Conservation (phyloP, 2,888 invertebrate genomes). For the Conops quadrifasciatus region DNA sequence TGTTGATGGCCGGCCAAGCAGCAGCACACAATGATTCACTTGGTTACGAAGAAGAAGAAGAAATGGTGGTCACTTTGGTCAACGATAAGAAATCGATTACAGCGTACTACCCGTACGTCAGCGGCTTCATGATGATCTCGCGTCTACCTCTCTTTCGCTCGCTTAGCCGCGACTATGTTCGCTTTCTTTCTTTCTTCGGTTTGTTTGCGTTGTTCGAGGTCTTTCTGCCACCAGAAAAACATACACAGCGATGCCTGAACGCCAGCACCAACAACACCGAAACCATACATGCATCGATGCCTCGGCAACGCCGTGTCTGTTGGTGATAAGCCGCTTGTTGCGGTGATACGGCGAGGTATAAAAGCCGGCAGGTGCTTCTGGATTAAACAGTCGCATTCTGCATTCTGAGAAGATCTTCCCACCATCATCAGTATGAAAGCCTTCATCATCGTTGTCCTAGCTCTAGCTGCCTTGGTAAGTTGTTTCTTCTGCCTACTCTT, state of each 20-base stretch:
- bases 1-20: not conserved
- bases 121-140: no score
- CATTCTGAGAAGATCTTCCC: slow-evolving; percentile 3
- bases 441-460: slow-evolving; percentile 45
- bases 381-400: slow-evolving; percentile 41
- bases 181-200: not conserved
- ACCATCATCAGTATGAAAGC: slow-evolving; percentile 45
- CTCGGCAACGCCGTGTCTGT: not conserved
- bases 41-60: not conserved
- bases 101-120: no score
- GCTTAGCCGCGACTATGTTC: not conserved
- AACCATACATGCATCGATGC: not conserved
- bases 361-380: slow-evolving; percentile 35
- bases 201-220: slow-evolving; percentile 16
- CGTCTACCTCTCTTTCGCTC: not conserved
- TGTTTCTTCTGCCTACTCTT: not conserved
- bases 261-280: slow-evolving; percentile 15
- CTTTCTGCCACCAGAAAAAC: slow-evolving; percentile 3
- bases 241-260: not conserved
- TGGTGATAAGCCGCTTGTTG: not conserved
- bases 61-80: slow-evolving; percentile 5
- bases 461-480: slow-evolving; percentile 45
- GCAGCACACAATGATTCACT: not conserved
- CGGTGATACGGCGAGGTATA: slow-evolving; percentile 30
- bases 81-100: not conserved